Conservation (phyloP, 1,140 invertebrate genomes). For the Ooceraea biroi region DNA sequence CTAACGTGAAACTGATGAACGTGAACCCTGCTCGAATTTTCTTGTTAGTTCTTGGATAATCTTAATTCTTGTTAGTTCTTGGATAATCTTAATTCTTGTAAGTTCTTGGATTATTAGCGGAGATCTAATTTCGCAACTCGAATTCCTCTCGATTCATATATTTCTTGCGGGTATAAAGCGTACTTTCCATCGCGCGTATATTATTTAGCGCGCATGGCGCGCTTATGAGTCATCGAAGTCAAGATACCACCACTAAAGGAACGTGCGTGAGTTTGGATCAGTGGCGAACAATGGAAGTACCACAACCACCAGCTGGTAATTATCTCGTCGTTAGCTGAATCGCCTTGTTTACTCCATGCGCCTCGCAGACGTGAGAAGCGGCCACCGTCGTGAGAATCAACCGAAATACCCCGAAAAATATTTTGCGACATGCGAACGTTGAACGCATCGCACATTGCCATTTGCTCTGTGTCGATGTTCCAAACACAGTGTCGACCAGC, state of each 20-base stretch:
- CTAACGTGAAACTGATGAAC: constrained; percentile 14
- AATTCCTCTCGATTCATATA: constrained; percentile 33
- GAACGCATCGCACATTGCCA: background rate
- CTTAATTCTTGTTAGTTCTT: background rate
- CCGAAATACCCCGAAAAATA: background rate
- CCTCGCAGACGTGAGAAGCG: constrained; percentile 36
- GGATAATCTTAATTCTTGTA: background rate
- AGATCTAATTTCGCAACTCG: constrained; percentile 30
- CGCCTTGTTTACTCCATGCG: constrained; percentile 3
- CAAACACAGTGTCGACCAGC: background rate
- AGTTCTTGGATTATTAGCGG: background rate
- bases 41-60: too few relatives aligned
- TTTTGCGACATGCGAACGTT: background rate
- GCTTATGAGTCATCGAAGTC: constrained; percentile 50
- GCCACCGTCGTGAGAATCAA: background rate
- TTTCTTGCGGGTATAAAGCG: constrained; percentile 10
- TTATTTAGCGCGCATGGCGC: constrained; percentile 21
- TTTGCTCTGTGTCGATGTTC: too few relatives aligned
- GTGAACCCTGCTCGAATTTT: background rate
- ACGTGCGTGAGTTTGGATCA: constrained; percentile 41
- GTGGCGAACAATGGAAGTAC: constrained; percentile 38
- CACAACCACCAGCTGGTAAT: constrained; percentile 30
- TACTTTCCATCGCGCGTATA: constrained; percentile 26
- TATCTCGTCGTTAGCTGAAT: constrained; percentile 48
- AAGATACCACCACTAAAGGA: constrained; percentile 8